Percentiles rank a stretch among this genome's conserved stretches.
Evolutionary conservation across 2,888 invertebrate genomes (phyloP).

Genomic region (Pyrochroa serraticornis): DNA sequence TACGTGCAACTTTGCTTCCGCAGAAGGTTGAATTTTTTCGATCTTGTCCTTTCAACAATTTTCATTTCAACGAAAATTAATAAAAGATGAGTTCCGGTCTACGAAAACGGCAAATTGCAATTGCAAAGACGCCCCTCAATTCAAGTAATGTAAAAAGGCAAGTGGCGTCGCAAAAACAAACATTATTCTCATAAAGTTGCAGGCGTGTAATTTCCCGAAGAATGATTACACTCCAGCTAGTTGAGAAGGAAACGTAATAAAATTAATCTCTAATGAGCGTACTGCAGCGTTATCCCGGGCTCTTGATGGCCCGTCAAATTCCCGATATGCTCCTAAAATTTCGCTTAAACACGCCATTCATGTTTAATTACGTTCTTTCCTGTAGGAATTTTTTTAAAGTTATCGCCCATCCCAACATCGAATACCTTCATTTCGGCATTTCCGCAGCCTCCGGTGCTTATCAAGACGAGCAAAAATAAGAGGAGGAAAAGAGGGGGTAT

Average conservation of each 20-base stretch:
- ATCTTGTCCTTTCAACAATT: too few relatives aligned
- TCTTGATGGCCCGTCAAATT: slow-evolving; percentile 10
- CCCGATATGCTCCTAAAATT: slow-evolving; percentile 16
- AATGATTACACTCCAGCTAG: slow-evolving; percentile 17
- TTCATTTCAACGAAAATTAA: too few relatives aligned
- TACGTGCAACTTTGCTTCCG: too few relatives aligned
- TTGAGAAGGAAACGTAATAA: slow-evolving; percentile 20
- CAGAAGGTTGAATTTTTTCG: too few relatives aligned
- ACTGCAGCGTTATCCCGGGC: neutral
- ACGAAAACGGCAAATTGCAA: too few relatives aligned
- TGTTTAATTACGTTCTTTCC: slow-evolving; percentile 14
- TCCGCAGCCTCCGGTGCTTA: neutral
- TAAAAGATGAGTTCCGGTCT: too few relatives aligned
- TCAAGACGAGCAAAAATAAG: neutral
- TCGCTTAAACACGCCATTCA: slow-evolving; percentile 6
- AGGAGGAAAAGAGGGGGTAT: too few relatives aligned
- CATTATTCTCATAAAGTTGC: slow-evolving; percentile 14
- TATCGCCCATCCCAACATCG: too few relatives aligned
- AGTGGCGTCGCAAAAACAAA: slow-evolving; percentile 10
- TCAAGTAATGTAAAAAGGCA: too few relatives aligned
- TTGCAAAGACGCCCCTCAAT: too few relatives aligned
- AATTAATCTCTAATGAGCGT: slow-evolving; percentile 20
- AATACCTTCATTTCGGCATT: neutral
- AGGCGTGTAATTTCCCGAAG: slow-evolving; percentile 12
- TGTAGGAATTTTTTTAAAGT: neutral